A percentile compares a stretch with the other conserved stretches of the same genome.
Conservation (phyloP, 2,113 vertebrate genomes). For the Chloroceryle aenea region DNA sequence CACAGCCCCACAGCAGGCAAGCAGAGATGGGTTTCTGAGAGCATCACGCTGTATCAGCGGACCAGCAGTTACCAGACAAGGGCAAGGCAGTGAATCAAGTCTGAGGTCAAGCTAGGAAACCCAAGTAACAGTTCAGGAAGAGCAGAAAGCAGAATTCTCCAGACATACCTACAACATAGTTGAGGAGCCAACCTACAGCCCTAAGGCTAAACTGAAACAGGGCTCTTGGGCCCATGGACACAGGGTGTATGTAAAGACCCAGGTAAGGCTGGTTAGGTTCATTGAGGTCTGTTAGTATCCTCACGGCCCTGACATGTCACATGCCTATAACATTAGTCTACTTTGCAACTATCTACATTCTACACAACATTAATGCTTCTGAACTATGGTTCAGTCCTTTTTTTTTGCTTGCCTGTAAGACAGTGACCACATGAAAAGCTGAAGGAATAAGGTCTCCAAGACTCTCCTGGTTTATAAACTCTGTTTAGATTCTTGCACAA, state of each 20-base stretch:
- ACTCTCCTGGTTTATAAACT: not conserved
- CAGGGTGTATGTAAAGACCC: not conserved
- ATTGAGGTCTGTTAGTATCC: not conserved
- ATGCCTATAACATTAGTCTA: too few species aligned
- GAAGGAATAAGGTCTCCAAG: too few species aligned
- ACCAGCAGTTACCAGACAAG: not conserved
- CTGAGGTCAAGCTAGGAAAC: not conserved
- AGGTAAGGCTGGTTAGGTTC: too few species aligned
- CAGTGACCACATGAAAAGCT: not conserved
- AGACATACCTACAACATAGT: not conserved
- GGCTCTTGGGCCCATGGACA: not conserved
- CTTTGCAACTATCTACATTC: not conserved
- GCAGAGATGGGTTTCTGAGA: not conserved
- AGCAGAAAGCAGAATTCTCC: not conserved
- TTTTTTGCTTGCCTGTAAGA: not conserved
- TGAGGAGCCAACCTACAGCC: rapidly evolving
- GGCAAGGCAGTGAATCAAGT: not conserved
- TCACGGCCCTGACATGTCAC: not conserved
- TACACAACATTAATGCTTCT: not conserved
- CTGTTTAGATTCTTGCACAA: not conserved
- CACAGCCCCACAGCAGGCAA: not conserved
- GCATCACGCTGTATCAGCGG: rapidly evolving
- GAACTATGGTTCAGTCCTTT: not conserved
- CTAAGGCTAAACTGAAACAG: not conserved
- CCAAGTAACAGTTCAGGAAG: rapidly evolving